These are phyloP conservation scores for Sclerodermus sp. DNA, from an alignment of 2,888 invertebrate species.

Conservation along the genomic window DNA sequence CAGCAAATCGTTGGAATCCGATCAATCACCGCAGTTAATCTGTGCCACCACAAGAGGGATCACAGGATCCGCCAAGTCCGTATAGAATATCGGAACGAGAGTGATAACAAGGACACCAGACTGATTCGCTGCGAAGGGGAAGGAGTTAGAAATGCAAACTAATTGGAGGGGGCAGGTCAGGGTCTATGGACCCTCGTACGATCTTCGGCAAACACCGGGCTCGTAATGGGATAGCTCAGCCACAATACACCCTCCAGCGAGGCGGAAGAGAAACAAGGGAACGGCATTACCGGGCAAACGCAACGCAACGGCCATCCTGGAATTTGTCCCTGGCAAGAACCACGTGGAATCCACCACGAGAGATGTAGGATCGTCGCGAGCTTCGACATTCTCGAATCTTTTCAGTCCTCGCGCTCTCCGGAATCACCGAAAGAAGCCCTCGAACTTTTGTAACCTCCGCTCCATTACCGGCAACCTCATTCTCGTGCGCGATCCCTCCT, in stretches of 20 bases:
- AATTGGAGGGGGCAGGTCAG: constrained; percentile 28
- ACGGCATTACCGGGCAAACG: constrained; percentile 49
- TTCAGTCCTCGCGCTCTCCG: no score
- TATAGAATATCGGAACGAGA: not conserved
- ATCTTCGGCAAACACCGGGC: constrained; percentile 40
- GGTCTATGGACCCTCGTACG: constrained; percentile 21
- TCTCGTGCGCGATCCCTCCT: no score
- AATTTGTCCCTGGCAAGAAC: no score
- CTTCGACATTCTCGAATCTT: no score
- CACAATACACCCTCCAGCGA: constrained; percentile 52
- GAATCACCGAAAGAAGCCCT: no score
- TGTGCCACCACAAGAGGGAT: no score
- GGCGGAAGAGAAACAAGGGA: constrained; percentile 55
- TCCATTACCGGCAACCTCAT: no score
- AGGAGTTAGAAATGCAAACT: constrained; percentile 33
- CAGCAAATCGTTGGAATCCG: no score
- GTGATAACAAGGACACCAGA: not conserved
- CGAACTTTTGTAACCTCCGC: no score
- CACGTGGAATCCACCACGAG: constrained; percentile 18
- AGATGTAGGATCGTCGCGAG: constrained; percentile 34
- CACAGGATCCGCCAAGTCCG: no score
- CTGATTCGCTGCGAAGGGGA: constrained; percentile 14
- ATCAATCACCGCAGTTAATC: no score
- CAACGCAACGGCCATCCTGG: constrained; percentile 27
- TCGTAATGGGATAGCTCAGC: constrained; percentile 47